These are phyloP conservation scores for Lipotes vexillifer DNA, from an alignment of 2,113 vertebrate species.

Conservation along the genomic window DNA sequence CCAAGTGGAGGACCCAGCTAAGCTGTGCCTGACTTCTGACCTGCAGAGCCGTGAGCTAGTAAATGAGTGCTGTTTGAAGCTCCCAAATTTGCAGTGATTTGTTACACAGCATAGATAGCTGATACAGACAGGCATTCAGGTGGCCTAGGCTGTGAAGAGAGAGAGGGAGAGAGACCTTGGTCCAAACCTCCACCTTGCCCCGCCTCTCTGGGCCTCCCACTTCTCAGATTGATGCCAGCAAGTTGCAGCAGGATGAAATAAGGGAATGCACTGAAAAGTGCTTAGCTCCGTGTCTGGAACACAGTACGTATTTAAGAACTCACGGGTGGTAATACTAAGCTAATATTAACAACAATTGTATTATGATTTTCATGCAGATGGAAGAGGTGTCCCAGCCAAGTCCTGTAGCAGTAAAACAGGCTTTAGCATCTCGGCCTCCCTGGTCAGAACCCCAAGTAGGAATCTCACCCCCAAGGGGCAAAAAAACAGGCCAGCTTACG, in stretches of 20 bases:
- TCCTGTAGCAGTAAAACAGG: neutral
- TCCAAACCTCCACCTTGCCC: neutral
- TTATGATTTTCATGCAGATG: neutral
- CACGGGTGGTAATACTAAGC: neutral
- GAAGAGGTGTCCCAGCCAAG: too few relatives aligned
- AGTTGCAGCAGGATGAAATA: neutral
- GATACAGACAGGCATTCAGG: neutral
- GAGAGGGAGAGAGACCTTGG: neutral
- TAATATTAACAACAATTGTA: accelerated
- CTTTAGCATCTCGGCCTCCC: neutral
- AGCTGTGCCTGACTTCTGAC: neutral
- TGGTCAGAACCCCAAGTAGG: neutral
- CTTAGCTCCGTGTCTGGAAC: neutral
- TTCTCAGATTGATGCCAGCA: too few relatives aligned
- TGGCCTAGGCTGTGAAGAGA: neutral
- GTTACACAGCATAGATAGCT: neutral
- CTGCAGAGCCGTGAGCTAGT: neutral
- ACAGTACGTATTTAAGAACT: neutral
- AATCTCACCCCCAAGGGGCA: neutral
- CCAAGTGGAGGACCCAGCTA: neutral
- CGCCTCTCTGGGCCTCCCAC: too few relatives aligned
- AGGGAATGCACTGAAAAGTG: too few relatives aligned
- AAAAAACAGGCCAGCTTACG: neutral
- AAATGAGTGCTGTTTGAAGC: neutral
- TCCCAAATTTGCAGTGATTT: neutral